phyloP scores from a whole-genome alignment of 2,888 invertebrate genomes.

The Noctuana brunneofusca region DNA sequence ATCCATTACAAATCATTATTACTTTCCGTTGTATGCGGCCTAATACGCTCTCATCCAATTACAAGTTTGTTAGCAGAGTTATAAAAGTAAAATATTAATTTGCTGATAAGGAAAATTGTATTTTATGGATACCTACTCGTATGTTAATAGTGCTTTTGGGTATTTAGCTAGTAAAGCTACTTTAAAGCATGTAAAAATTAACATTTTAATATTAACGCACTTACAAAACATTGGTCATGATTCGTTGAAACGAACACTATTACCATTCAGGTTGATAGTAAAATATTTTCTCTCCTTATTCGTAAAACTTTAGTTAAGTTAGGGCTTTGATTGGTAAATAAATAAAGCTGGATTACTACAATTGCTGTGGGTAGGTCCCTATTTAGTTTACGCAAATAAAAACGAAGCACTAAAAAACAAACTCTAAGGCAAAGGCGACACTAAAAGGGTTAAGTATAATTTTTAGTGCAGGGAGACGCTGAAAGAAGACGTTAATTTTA shows the following conservation, averaged over 20 bases:
- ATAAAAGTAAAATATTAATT: slow-evolving; percentile 51
- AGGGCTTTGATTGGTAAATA: not conserved
- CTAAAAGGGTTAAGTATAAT: slow-evolving; percentile 55
- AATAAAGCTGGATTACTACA: not conserved
- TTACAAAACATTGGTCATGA: too few relatives aligned
- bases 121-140: too few relatives aligned
- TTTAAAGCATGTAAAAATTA: too few relatives aligned
- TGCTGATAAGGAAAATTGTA: slow-evolving; percentile 38
- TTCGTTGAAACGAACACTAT: too few relatives aligned
- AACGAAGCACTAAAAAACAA: slow-evolving; percentile 37
- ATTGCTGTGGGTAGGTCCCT: not conserved
- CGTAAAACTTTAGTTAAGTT: not conserved
- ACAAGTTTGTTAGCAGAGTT: slow-evolving; percentile 46
- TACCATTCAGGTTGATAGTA: too few relatives aligned
- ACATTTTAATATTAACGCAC: too few relatives aligned
- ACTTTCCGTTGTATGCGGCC: slow-evolving; percentile 38
- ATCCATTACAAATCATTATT: slow-evolving; percentile 45
- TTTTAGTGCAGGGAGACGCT: slow-evolving; percentile 52
- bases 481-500: slow-evolving; percentile 54
- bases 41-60: slow-evolving; percentile 42
- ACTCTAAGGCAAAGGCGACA: slow-evolving; percentile 41
- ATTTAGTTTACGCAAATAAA: slow-evolving; percentile 44
- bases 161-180: too few relatives aligned
- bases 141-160: too few relatives aligned
- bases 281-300: too few relatives aligned